Evolutionary conservation across 1,140 invertebrate species (phyloP).

Genomic region (Atta colombica): DNA sequence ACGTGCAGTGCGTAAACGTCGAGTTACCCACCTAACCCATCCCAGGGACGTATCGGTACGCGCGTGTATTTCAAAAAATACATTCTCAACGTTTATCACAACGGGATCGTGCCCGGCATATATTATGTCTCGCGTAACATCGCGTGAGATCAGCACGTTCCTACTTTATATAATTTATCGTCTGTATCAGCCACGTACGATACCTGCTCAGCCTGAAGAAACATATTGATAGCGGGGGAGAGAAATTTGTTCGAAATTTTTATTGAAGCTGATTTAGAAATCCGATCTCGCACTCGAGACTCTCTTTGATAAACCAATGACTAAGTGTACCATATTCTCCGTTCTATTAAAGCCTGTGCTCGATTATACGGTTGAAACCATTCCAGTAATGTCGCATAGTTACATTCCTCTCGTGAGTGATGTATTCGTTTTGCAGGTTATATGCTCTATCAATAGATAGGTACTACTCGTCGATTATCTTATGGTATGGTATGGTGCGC

Average conservation of each 20-base stretch:
- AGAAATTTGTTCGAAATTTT: background rate
- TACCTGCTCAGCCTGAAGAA: background rate
- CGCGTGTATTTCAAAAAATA: background rate
- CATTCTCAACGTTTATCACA: background rate
- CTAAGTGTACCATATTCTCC: conserved; percentile 16
- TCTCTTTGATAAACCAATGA: background rate
- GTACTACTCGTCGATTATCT: conserved; percentile 43
- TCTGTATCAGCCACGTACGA: too few relatives aligned
- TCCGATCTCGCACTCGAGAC: background rate
- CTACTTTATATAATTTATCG: background rate
- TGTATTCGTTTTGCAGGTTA: conserved; percentile 2
- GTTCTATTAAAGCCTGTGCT: conserved; percentile 30
- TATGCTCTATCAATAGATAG: conserved; percentile 35
- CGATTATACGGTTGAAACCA: background rate
- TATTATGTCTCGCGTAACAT: background rate
- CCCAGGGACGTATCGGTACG: conserved; percentile 71
- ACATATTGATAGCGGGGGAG: background rate
- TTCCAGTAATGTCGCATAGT: conserved; percentile 28
- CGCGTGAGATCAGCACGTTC: background rate
- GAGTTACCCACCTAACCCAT: conserved; percentile 54
- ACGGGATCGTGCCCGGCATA: background rate
- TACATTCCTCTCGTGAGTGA: conserved; percentile 6
- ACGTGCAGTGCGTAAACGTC: too few relatives aligned
- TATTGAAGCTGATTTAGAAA: conserved; percentile 19
- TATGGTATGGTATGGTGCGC: background rate